Base-by-base conservation (phyloP, 1,140 invertebrate species). In the Hylaeus anthracinus region DNA sequence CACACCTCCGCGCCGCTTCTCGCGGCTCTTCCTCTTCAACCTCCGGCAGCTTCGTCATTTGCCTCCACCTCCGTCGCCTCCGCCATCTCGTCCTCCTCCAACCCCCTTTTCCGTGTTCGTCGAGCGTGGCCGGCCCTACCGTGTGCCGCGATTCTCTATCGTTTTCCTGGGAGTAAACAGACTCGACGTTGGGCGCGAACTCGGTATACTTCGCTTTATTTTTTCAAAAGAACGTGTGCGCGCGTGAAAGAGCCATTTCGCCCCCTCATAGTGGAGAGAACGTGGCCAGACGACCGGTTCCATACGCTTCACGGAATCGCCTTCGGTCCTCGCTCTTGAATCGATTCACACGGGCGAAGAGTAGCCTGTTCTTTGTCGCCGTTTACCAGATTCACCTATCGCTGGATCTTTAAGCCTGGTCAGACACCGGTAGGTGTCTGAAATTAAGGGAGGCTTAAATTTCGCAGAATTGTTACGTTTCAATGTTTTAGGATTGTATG, bases 151-250 rank as follows among this genome's bases (percentile, higher is more conserved):
- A 55, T 76, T 65, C 73, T 53, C 53, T 15, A 43, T 37, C 72
- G 65, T 14, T 84, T 81, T 70, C 37, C 58, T 41, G 37, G 65
- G 74, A 12, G 75, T 69, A 89, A 87, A 88, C 85, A 86, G 55
- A 70, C 60, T 67, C 51, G 72, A 72, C 76, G 67, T 26, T 26
- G 64, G 78, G 76, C 65, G 77, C 73, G 64, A 76, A 86, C 81
- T 69, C 79, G 79, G 26, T 76, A 53, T 64, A 78, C 58, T 72
- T 72, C 64, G 56, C 72, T 86, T 86, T 79, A 83, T 83, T 86
- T 76, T 86, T 86, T 86, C 64, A 86, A 86, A 77, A 73, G 79
- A 73, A 26, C 55, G 66, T 58, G 69, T 56, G 39, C 60, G 39
- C 51, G 70, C 53, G 77, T 84, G 77, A 77, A 77, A 76, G 63